Conservation (phyloP, 2,888 invertebrate genomes). For the Microdon myrmicae region DNA sequence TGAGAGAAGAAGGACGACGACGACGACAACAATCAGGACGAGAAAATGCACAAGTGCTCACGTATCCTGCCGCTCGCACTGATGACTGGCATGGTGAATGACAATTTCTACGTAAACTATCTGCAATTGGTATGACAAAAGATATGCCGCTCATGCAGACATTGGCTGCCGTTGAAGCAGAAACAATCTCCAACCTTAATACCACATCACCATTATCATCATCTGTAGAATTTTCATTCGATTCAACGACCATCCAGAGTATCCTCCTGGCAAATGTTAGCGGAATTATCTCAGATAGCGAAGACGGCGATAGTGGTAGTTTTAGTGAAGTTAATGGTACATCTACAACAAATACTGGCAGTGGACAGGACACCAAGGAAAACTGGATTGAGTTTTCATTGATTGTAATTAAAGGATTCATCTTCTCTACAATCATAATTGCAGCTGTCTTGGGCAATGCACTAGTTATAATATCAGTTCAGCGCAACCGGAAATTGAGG, state of each 20-base stretch:
- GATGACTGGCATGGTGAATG: constrained; percentile 44
- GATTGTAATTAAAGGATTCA: constrained; percentile 77
- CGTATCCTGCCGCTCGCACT: constrained; percentile 22
- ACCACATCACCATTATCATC: constrained; percentile 26
- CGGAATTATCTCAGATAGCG: constrained; percentile 37
- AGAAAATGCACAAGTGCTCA: constrained; percentile 40
- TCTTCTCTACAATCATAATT: constrained; percentile 87
- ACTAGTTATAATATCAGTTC: constrained; percentile 73
- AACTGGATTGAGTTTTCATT: constrained; percentile 71
- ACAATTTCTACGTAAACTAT: constrained; percentile 24
- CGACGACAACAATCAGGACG: constrained; percentile 10
- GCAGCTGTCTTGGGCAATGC: constrained; percentile 93
- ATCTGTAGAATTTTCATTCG: constrained; percentile 27
- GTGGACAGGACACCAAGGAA: constrained; percentile 50
- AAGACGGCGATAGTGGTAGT: constrained; percentile 28
- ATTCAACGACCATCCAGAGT: constrained; percentile 38
- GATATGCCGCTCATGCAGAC: constrained; percentile 55
- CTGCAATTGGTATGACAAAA: constrained; percentile 50
- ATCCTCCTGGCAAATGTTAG: constrained; percentile 33
- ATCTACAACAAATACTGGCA: constrained; percentile 12
- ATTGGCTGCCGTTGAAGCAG: constrained; percentile 42
- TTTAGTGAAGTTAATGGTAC: constrained; percentile 22
- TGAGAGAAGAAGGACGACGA: constrained; percentile 20
- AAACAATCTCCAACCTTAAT: constrained; percentile 44
- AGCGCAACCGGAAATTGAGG: constrained; percentile 67